Conservation (phyloP, 2,113 vertebrate genomes). For the Sinocyclocheilus maitianheensis region DNA sequence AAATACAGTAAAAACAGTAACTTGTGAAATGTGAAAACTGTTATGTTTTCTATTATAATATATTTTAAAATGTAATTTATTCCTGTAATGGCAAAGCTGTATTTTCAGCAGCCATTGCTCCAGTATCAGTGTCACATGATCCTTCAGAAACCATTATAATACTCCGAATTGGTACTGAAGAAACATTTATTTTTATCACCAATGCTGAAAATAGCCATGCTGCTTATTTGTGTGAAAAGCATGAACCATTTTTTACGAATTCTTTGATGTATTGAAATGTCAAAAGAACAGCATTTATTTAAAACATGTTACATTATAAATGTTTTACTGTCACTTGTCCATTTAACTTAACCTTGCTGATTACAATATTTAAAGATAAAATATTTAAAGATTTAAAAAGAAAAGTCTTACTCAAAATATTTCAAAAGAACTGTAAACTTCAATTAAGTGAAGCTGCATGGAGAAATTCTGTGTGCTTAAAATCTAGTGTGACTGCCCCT, state of each 20-base stretch:
- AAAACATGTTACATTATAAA: too few relatives aligned
- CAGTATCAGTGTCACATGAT: background rate
- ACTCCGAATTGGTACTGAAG: background rate
- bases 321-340: too few relatives aligned
- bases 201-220: background rate
- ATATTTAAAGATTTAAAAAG: too few relatives aligned
- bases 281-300: too few relatives aligned
- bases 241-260: background rate
- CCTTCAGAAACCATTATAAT: background rate
- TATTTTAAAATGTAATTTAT: background rate
- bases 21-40: background rate
- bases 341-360: too few relatives aligned
- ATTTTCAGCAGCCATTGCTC: background rate
- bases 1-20: background rate
- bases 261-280: background rate
- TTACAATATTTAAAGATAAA: background rate
- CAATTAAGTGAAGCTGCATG: background rate
- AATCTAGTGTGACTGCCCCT: background rate
- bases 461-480: background rate
- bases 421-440: background rate
- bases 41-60: background rate
- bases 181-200: too few relatives aligned
- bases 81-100: background rate
- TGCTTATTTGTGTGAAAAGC: background rate
- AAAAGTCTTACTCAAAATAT: background rate